phyloP scores from a whole-genome alignment of 2,113 vertebrate species.

The Chaetorhynchus papuensis region DNA sequence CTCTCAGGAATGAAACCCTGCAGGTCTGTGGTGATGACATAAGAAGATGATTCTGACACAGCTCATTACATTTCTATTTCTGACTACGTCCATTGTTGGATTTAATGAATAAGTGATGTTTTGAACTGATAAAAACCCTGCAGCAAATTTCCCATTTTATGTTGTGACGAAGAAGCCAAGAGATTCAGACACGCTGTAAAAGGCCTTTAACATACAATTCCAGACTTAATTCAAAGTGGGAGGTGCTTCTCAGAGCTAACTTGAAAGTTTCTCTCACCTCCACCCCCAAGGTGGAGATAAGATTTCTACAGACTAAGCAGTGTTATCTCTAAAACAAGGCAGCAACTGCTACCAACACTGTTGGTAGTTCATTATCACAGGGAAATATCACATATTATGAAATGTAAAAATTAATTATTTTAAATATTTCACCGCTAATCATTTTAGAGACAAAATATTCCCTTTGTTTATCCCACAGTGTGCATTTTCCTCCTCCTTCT shows the following conservation, averaged over 20 bases:
- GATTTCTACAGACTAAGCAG: slow-evolving; percentile 37
- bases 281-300: slow-evolving; percentile 3
- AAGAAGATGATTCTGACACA: neutral
- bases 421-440: neutral
- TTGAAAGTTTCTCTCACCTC: slow-evolving; percentile 20
- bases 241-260: neutral
- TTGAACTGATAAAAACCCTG: slow-evolving; percentile 12
- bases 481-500: neutral
- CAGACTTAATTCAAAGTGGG: slow-evolving; percentile 3
- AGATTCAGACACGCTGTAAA: neutral
- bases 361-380: neutral
- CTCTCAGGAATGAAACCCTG: slow-evolving; percentile 31
- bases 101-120: slow-evolving; percentile 45
- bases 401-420: neutral
- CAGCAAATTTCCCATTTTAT: neutral
- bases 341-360: neutral
- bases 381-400: neutral
- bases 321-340: slow-evolving; percentile 29
- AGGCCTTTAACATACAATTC: neutral
- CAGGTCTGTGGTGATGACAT: slow-evolving; percentile 19
- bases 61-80: slow-evolving; percentile 4
- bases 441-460: neutral
- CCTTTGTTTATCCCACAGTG: neutral
- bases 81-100: slow-evolving; percentile 7
- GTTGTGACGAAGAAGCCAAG: neutral